A percentile compares a stretch with the other conserved stretches of the same genome.
phyloP scores from a whole-genome alignment of 2,888 invertebrate species.

The Cylindroiulus punctatus region DNA sequence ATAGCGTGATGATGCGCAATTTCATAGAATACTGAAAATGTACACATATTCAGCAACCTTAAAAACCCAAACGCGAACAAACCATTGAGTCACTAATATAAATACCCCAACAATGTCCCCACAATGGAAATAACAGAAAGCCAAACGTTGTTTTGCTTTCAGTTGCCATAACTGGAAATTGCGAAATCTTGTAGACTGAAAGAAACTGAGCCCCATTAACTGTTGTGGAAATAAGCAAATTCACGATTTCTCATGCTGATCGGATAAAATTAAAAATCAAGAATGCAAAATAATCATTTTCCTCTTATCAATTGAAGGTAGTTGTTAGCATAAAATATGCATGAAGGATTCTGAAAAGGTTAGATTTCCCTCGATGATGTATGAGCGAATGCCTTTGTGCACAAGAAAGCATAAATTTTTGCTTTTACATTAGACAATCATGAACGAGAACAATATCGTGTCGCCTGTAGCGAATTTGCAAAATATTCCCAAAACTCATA shows the following conservation, averaged over 20 bases:
- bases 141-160: not conserved
- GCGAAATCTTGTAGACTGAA: too few relatives aligned
- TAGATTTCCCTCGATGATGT: constrained; percentile 28
- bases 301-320: not conserved
- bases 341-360: not conserved
- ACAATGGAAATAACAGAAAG: not conserved
- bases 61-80: not conserved
- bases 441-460: not conserved
- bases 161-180: too few relatives aligned
- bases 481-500: not conserved
- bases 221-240: not conserved
- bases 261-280: not conserved
- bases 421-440: not conserved
- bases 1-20: too few relatives aligned
- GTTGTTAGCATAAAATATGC: not conserved
- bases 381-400: not conserved
- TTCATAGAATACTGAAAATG: too few relatives aligned
- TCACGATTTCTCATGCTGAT: not conserved
- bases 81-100: not conserved
- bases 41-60: not conserved
- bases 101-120: not conserved
- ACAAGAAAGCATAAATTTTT: not conserved
- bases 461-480: not conserved
- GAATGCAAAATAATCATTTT: constrained; percentile 39
- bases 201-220: not conserved